Base-by-base conservation (phyloP, 2,888 invertebrate species). In the Mechanitis mazaeus region DNA sequence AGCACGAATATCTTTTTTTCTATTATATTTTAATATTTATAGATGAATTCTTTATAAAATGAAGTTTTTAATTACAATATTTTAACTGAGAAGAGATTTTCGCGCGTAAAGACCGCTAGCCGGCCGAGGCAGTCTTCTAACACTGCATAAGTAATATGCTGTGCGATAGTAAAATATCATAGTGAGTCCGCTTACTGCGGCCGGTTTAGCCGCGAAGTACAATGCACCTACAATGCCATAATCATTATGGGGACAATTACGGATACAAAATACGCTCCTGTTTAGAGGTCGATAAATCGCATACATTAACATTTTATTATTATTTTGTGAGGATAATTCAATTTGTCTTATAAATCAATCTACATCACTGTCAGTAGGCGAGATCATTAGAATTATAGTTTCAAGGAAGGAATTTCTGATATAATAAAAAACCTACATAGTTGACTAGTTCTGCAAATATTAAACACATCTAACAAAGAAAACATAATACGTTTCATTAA, bases 221-320 rank as follows among this genome's bases (percentile, higher is more conserved):
- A 74, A 72, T 77, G 76, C 75, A 79, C 75, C 71, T 77, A 85
- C 85, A 87, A 85, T 86, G 84, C 84, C 83, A 86, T 81, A 81
- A 85, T 81, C 81, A 87, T 86, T 86, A 84, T 69, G 73, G 75
- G 72, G 75, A 80, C 81, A 84, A 85, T 85, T 85, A 85, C 78
- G 71, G 76, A 76, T 77, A 82, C 80, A 80, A 80, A 83, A 79
- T 77, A 70, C 69, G 74, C 72, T 68, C 67, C 64, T 63, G 67
- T 67, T 63, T 63, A 68, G 63, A 68, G 67, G 67, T 64, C 65
- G 67, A 47, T 59, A 47, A 54, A 42, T 42, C 42, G 42, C 42
- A 42, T 42, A 42, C 42, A 42, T 42, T 9, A 9, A 42, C 42
- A 42, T 42, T 42, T 9, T 42, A 42, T 42, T 20, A 42, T 7